Evolutionary conservation across 2,113 vertebrate genomes (phyloP).

Genomic region (Brachirus orientalis): DNA sequence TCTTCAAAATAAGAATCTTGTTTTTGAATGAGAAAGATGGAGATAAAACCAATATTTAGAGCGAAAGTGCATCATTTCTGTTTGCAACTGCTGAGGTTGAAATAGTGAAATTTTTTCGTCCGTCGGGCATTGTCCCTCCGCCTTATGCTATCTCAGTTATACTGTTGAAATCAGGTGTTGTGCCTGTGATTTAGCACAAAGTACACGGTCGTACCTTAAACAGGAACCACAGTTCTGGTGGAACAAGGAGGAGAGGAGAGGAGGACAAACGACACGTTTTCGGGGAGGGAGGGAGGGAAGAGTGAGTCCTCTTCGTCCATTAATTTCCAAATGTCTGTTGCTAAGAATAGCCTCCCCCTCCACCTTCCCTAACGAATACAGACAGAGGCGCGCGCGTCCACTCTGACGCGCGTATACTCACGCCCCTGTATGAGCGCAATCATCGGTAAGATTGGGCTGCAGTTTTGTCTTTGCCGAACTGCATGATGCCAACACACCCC

Average conservation of each 20-base stretch:
- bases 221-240: conserved; percentile 37
- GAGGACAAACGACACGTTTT: conserved; percentile 46
- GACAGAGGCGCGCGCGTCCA: conserved; percentile 29
- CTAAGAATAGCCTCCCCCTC: conserved; percentile 77
- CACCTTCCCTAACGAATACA: conserved; percentile 64
- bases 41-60: neutral
- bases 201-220: conserved; percentile 58
- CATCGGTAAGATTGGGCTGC: conserved; percentile 63
- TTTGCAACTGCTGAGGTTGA: no score
- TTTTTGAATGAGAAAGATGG: neutral
- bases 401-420: conserved; percentile 39
- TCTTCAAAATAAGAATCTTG: no score
- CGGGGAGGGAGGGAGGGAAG: conserved; percentile 44
- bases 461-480: conserved; percentile 58
- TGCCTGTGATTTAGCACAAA: conserved; percentile 26
- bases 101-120: neutral
- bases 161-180: conserved; percentile 15
- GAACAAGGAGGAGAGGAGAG: conserved; percentile 14
- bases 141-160: neutral
- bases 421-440: conserved; percentile 54
- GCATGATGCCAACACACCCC: conserved; percentile 30
- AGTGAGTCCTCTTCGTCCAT: conserved; percentile 75
- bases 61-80: no score
- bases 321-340: conserved; percentile 82
- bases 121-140: neutral